Conservation (phyloP, 2,888 invertebrate species). For the Tiliacea citrago region DNA sequence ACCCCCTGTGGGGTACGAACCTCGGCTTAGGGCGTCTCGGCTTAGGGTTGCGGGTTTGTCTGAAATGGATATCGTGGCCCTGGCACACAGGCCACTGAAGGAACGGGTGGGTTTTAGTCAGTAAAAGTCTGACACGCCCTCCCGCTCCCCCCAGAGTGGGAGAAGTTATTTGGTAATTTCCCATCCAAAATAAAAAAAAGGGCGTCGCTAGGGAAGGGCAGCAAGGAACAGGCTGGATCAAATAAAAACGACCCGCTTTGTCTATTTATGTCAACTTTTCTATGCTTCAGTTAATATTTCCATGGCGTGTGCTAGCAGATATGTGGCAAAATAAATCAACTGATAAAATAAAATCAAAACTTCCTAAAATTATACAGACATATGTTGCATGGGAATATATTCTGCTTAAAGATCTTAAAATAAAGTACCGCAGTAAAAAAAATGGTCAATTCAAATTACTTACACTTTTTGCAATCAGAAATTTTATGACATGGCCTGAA, state of each 20-base stretch:
- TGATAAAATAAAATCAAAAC: neutral
- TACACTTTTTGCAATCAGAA: neutral
- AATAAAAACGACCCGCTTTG: neutral
- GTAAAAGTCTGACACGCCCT: no score
- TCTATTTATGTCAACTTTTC: neutral
- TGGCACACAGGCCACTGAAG: no score
- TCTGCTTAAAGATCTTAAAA: neutral
- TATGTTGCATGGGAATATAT: neutral
- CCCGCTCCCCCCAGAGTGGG: no score
- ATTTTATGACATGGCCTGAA: neutral
- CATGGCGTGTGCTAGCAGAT: neutral
- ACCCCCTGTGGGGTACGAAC: neutral
- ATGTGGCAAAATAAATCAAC: neutral
- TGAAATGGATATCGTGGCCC: no score
- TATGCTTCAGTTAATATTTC: neutral
- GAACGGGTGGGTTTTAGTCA: no score
- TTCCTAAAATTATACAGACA: neutral
- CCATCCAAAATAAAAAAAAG: no score
- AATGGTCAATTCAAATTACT: neutral
- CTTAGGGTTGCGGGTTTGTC: no score
- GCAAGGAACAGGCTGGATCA: no score
- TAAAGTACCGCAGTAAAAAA: neutral
- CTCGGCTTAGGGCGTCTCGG: no score
- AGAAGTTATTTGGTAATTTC: no score
- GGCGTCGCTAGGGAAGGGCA: no score